phyloP scores from a whole-genome alignment of 2,113 vertebrate genomes.

The Ahaetulla prasina region DNA sequence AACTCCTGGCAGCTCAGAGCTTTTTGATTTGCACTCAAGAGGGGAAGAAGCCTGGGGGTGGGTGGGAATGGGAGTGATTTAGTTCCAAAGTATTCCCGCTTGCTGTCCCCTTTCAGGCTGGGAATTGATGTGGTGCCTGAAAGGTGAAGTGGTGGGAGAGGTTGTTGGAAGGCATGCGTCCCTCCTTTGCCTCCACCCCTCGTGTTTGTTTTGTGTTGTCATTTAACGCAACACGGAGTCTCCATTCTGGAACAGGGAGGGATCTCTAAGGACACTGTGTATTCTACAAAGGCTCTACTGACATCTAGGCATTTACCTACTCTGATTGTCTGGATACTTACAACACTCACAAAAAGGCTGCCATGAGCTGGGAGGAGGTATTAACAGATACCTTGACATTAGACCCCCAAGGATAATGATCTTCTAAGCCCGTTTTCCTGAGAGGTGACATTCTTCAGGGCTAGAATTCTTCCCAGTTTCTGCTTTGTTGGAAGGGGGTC shows the following conservation, averaged over 20 bases:
- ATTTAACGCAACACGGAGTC: constrained; percentile 34
- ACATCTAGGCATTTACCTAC: neutral
- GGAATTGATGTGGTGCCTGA: constrained; percentile 53
- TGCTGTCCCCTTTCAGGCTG: constrained; percentile 46
- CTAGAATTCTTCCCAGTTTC: neutral
- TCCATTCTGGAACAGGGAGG: constrained; percentile 50
- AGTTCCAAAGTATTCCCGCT: constrained; percentile 41
- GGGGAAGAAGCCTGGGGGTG: constrained; percentile 42
- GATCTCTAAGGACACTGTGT: neutral
- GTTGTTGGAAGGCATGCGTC: constrained; percentile 50
- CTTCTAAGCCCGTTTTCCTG: neutral
- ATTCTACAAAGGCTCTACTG: neutral
- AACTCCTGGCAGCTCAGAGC: constrained; percentile 64
- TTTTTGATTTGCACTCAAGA: constrained; percentile 64
- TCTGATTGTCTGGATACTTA: neutral
- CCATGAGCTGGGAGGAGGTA: neutral
- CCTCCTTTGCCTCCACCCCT: constrained; percentile 1
- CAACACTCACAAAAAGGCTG: neutral
- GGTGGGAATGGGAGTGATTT: constrained; percentile 59
- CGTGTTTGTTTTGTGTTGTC: constrained; percentile 33
- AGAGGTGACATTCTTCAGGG: neutral
- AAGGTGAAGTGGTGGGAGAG: constrained; percentile 62
- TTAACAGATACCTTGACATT: neutral
- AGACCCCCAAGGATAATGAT: neutral
- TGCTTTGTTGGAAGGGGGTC: neutral